Conservation (phyloP, 2,113 vertebrate genomes). For the Cariama cristata region DNA sequence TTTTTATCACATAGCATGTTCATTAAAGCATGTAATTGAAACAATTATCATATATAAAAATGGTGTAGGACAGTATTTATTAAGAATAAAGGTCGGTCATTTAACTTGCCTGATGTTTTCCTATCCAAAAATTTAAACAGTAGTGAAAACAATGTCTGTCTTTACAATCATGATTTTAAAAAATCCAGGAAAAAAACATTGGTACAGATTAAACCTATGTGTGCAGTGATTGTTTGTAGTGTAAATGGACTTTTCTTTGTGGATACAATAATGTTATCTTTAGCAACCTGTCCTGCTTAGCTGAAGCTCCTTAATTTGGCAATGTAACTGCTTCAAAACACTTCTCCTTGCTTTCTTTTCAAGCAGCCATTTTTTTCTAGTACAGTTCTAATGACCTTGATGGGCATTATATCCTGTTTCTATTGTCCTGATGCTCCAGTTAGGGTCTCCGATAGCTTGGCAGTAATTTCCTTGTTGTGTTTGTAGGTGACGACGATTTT, state of each 20-base stretch:
- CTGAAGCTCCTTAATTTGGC: constrained; percentile 36
- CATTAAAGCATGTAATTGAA: background rate
- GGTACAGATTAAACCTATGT: background rate
- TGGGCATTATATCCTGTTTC: background rate
- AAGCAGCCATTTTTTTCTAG: background rate
- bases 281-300: background rate
- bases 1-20: background rate
- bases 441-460: background rate
- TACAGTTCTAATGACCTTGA: constrained; percentile 1
- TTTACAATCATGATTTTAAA: background rate
- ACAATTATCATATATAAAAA: background rate
- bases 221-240: background rate
- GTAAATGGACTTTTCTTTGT: constrained; percentile 31
- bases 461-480: background rate
- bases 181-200: background rate
- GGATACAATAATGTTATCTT: background rate
- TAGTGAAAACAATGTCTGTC: background rate
- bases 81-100: background rate
- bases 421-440: background rate
- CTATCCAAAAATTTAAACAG: background rate
- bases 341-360: background rate
- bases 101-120: background rate
- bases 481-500: background rate
- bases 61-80: background rate
- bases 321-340: constrained; percentile 1